Conservation (phyloP, 2,888 invertebrate genomes). For the Lobophora halterata region DNA sequence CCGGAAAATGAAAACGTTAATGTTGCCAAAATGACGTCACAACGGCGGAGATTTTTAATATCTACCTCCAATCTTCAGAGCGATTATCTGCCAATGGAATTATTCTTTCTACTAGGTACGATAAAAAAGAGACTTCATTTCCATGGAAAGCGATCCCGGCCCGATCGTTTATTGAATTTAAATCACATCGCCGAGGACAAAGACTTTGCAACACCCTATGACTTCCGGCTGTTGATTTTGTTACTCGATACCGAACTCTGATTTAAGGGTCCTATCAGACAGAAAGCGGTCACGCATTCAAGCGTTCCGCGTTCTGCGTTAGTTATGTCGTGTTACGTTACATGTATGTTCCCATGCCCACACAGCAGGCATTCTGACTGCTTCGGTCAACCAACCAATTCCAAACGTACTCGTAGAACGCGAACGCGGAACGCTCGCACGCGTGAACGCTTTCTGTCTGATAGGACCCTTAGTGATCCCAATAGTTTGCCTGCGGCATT, state of each 20-base stretch:
- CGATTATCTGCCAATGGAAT: constrained; percentile 53
- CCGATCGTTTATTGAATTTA: constrained; percentile 71
- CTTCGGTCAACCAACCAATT: too few relatives aligned
- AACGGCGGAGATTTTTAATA: constrained; percentile 47
- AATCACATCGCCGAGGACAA: constrained; percentile 57
- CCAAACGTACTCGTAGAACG: too few relatives aligned
- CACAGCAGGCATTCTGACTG: too few relatives aligned
- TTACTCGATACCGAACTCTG: constrained; percentile 18
- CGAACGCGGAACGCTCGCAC: too few relatives aligned
- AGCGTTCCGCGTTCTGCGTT: too few relatives aligned
- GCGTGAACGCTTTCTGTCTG: too few relatives aligned
- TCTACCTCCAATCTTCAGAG: constrained; percentile 45
- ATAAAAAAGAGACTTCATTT: constrained; percentile 57
- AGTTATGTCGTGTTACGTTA: too few relatives aligned
- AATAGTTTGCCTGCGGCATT: too few relatives aligned
- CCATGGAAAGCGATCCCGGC: constrained; percentile 61
- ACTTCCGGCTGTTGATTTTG: constrained; percentile 20
- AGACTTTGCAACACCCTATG: constrained; percentile 42
- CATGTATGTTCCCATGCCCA: too few relatives aligned
- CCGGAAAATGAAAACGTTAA: constrained; percentile 24
- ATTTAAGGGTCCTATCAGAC: constrained; percentile 27
- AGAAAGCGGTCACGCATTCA: too few relatives aligned
- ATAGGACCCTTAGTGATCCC: too few relatives aligned
- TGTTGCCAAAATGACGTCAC: constrained; percentile 21
- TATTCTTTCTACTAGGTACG: constrained; percentile 51